Percentiles rank a stretch among this genome's conserved stretches.
These are phyloP conservation scores for Elymnias hypermnestra DNA, from an alignment of 1,140 invertebrate genomes.

Conservation along the genomic window DNA sequence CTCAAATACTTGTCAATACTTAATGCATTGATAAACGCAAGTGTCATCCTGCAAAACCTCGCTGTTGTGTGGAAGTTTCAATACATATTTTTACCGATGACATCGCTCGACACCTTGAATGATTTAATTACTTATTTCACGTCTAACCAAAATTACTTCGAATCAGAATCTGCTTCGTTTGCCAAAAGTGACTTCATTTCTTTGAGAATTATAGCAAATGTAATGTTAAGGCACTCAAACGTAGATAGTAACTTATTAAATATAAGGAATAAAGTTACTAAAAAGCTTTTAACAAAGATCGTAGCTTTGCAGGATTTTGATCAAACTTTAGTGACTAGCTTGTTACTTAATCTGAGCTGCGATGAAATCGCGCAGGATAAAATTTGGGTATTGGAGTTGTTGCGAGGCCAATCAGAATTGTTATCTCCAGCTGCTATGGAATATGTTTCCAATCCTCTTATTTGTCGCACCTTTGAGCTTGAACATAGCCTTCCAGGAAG, in stretches of 20 bases:
- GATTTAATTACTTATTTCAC: conserved; percentile 54
- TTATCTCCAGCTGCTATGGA: conserved; percentile 36
- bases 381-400: conserved; percentile 43
- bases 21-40: conserved; percentile 47
- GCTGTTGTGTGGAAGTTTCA: conserved; percentile 62
- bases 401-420: conserved; percentile 48
- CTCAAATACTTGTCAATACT: conserved; percentile 44
- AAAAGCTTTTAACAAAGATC: conserved; percentile 46
- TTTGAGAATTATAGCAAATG: conserved; percentile 42
- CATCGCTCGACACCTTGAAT: conserved; percentile 45
- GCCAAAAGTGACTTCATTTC: conserved; percentile 45
- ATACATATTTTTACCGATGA: conserved; percentile 65
- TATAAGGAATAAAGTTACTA: conserved; percentile 31
- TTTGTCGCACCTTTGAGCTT: conserved; percentile 44
- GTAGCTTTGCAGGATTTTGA: conserved; percentile 49
- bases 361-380: conserved; percentile 30
- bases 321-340: conserved; percentile 45
- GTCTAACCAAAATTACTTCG: conserved; percentile 15
- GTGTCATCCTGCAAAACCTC: conserved; percentile 51
- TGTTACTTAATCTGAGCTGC: conserved; percentile 43
- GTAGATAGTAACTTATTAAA: conserved; percentile 18
- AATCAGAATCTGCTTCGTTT: conserved; percentile 21
- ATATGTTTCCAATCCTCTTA: conserved; percentile 40
- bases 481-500: conserved; percentile 36
- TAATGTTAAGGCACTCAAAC: conserved; percentile 18